Evolutionary conservation across 2,888 invertebrate species (phyloP), one percentile per base, ranked within the genome.

Genomic region (Meganola albula): DNA sequence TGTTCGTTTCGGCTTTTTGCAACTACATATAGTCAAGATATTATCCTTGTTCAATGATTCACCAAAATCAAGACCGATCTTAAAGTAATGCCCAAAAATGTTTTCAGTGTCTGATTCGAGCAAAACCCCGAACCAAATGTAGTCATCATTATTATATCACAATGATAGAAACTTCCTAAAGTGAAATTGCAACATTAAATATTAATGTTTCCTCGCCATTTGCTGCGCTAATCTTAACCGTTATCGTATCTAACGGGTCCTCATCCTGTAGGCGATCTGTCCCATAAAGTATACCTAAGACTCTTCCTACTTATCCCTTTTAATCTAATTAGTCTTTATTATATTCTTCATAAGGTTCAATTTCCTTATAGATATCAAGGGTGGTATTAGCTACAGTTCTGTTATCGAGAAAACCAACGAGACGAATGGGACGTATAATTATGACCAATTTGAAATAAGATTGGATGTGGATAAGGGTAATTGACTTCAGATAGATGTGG

Each of bases 211-310:
- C 40, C 42, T 35, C 27, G 10, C 27, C 18, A 38, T 37, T 28
- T 34, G 21, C 54, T 44, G 36, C 20, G 20, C 42, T 46, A 44
- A 53, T 41, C 36, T 57, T 63, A n/a, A 69, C 69, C 71, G 70
- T 71, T 72, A 64, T 61, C 59, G 53, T 56, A 50, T 48, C 53
- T 75, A 75, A 75, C 73, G 67, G 72, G 43, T 36, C 44, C 41
- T 48, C 63, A 62, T 69, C 63, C 69, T 69, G 69, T 57, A 49
- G 55, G 53, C 34, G 41, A 20, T 45, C 37, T 48, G 43, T 53
- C 53, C 49, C 44, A 53, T 48, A 53, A 49, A 50, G 45, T 47
- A 41, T 48, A 44, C 36, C 32, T 41, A 33, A 12, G 26, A 24
- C 0, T 5, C 4, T 5, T 20, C 20, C 4, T 16, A 16, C 16